Base-by-base conservation (phyloP, 1,140 invertebrate genomes). In the Diabrotica virgifera region DNA sequence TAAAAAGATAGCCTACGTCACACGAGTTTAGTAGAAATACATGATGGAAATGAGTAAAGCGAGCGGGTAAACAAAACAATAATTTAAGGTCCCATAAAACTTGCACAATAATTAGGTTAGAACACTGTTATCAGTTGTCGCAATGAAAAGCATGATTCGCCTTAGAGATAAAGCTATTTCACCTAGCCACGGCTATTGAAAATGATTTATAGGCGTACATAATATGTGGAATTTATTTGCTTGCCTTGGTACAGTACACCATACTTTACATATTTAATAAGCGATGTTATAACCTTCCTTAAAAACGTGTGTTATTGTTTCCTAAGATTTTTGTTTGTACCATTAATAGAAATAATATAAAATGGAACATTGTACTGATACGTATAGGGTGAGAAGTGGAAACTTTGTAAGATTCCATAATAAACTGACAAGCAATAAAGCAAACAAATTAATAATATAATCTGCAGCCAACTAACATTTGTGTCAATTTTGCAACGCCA, bases 31-130 rank as follows among this genome's bases (percentile, higher is more conserved):
- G 8, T 46, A n/a, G 40, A 46, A n/a, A 46, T 46, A 46, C 40
- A 46, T n/a, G 40, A 46, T 46, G 8, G 40, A 10, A 46, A n/a
- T n/a, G 40, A 46, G 40, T 46, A 10, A 8, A 46, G 8, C 40
- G n/a, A 46, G 8, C 40, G n/a, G 40, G 40, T 46, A 46, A 46
- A 46, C 40, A 46, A 46, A 46, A 46, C 24, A 46, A 46, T n/a
- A 46, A 46, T 46, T 46, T 46, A 46, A 46, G 40, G n/a, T 46
- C 40, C 5, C 40, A 46, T 46, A 46, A 46, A 46, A 46, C 40
- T 46, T 46, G 40, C 40, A 46, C 40, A 46, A 46, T 46, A 46
- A 46, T 46, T 46, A 46, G 40, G 40, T 46, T 46, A 46, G 40
- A 46, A 46, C 40, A 46, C 40, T 46, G 40, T 46, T 46, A 46